These are phyloP conservation scores for Chymomyza amoena DNA, from an alignment of 2,888 invertebrate genomes.

Conservation along the genomic window DNA sequence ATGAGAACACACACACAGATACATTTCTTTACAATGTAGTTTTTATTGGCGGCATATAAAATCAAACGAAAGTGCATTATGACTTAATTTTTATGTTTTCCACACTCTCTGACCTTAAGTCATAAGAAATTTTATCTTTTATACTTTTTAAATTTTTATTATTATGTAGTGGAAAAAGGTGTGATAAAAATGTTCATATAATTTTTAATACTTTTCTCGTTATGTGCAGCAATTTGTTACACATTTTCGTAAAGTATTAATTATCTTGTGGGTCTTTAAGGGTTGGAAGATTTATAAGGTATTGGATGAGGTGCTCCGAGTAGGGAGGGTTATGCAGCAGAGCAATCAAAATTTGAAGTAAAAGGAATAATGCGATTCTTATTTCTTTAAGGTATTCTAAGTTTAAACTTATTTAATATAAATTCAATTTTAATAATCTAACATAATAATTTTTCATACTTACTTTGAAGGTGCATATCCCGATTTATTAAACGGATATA, in stretches of 20 bases:
- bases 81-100: constrained; percentile 59
- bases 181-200: constrained; percentile 25
- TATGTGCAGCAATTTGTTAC: constrained; percentile 22
- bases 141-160: constrained; percentile 13
- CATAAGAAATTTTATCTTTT: neutral
- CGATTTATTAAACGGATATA: too few relatives aligned
- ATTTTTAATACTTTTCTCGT: neutral
- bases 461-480: too few relatives aligned
- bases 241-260: constrained; percentile 22
- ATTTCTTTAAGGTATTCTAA: too few relatives aligned
- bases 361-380: too few relatives aligned
- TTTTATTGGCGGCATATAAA: constrained; percentile 27
- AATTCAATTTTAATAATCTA: too few relatives aligned
- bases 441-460: too few relatives aligned
- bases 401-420: too few relatives aligned
- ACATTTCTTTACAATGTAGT: constrained; percentile 1
- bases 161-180: constrained; percentile 50
- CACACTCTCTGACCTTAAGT: neutral
- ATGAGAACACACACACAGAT: constrained; percentile 14
- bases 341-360: too few relatives aligned
- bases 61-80: constrained; percentile 54
- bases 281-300: constrained; percentile 7
- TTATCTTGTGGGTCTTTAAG: constrained; percentile 28
- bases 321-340: too few relatives aligned
- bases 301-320: too few relatives aligned